Base-by-base conservation (phyloP, 2,888 invertebrate genomes). In the Blomia tropicalis region DNA sequence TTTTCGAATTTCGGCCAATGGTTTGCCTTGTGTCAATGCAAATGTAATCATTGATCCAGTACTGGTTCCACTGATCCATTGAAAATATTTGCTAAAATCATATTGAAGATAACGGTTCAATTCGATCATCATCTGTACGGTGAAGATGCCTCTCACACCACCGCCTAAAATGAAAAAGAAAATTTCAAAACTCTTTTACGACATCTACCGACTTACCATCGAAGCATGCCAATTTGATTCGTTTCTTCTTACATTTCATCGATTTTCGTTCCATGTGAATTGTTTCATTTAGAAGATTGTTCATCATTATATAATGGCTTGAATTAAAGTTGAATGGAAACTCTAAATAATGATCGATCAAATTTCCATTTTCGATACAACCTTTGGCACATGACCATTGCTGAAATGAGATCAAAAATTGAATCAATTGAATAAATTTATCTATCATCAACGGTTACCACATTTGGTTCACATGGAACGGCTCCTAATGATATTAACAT, bases 31-130 rank as follows among this genome's bases (percentile, higher is more conserved):
- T 0, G 87, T 84, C 22, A 95, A 74, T 0, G 84, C 90, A 23
- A 93, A 74, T 0, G 91, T 88, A 32, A 96, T 73, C 63, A 96
- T 91, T 0, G 91, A 92, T 0, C 96, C 96, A 0, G 89, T 87
- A 64, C 79, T 79, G 1, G 83, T 87, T 0, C 86, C 96, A 0
- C 90, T 87, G 17, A 96, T 80, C 93, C 95, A 96, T 75, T 98
- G 95, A 74, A 98, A 98, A 72, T 86, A 84, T 14, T 85, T 30
- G 4, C 14, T 19, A 14, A 56, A 56, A 11, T 30, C 2, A 14
- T 2, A 2, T 36, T n/a, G 22, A 0, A 85, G 78, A 4, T 70
- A 70, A 29, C 71, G 69, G 70, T 91, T 87, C 41, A 91, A 75
- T 71, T 83, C 85, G 14, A 87, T 73, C 0, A 91, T 75, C 68